Percentiles rank a stretch among this genome's conserved stretches.
These are phyloP conservation scores for Perizoma affinitatum DNA, from an alignment of 2,888 invertebrate species.

Conservation along the genomic window DNA sequence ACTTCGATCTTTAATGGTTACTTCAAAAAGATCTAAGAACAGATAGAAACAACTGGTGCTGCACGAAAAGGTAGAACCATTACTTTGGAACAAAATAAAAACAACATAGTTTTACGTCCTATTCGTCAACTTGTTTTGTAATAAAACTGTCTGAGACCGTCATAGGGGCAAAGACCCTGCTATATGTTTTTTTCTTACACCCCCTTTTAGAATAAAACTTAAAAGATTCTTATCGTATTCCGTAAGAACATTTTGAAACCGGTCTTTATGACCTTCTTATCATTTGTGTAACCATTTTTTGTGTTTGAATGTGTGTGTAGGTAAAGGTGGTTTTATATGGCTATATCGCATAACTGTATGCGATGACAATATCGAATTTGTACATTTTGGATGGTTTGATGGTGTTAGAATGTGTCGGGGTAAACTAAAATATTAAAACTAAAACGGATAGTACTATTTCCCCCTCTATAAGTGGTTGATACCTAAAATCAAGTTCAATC, in stretches of 20 bases:
- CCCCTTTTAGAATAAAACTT: constrained; percentile 60
- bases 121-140: constrained; percentile 73
- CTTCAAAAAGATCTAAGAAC: too few species aligned
- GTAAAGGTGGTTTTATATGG: constrained; percentile 24
- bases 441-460: too few species aligned
- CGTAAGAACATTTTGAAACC: constrained; percentile 60
- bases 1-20: too few species aligned
- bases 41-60: too few species aligned
- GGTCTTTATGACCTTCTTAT: constrained; percentile 67
- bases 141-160: constrained; percentile 72
- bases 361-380: too few species aligned
- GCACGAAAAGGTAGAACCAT: too few species aligned
- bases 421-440: too few species aligned
- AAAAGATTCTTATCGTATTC: constrained; percentile 61
- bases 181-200: constrained; percentile 63
- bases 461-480: too few species aligned
- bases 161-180: constrained; percentile 67
- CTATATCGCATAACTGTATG: too few species aligned
- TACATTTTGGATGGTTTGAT: too few species aligned
- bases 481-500: too few species aligned
- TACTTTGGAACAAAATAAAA: constrained; percentile 10
- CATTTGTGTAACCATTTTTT: constrained; percentile 46
- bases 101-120: constrained; percentile 57
- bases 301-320: constrained; percentile 48
- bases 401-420: too few species aligned